A percentile compares a stretch with the other conserved stretches of the same genome.
Evolutionary conservation across 1,140 invertebrate species (phyloP).

Genomic region (Calliopsis andreniformis): DNA sequence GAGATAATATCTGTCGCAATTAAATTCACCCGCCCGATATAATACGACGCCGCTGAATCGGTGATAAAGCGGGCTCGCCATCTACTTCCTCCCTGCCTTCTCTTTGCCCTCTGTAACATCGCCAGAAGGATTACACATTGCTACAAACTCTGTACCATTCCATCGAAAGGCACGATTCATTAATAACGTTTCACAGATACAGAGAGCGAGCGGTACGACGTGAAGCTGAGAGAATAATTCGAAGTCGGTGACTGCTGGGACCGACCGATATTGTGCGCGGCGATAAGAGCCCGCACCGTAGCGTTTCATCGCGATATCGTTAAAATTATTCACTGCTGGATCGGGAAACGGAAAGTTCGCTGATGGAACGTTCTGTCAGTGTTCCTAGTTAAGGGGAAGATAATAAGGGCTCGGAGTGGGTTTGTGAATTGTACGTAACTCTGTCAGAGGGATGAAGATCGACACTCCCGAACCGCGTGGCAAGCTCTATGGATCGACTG

Average conservation of each 20-base stretch:
- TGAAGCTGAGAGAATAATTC: conserved; percentile 6
- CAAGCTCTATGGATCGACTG: neutral
- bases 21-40: conserved; percentile 39
- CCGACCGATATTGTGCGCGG: conserved; percentile 1
- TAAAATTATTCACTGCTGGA: neutral
- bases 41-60: conserved; percentile 32
- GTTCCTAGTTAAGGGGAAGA: neutral
- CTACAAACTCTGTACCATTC: conserved; percentile 3
- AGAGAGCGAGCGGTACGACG: neutral
- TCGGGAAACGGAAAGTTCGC: neutral
- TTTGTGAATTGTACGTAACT: conserved; percentile 31
- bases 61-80: conserved; percentile 27
- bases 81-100: neutral
- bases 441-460: neutral
- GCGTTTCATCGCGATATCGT: neutral
- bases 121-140: conserved; percentile 39
- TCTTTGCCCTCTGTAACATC: neutral
- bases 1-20: conserved; percentile 38
- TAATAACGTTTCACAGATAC: conserved; percentile 22
- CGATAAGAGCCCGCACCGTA: neutral
- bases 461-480: conserved; percentile 20
- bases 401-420: neutral
- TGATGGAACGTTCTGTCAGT: neutral
- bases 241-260: neutral
- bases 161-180: conserved; percentile 26